A percentile compares a stretch with the other conserved stretches of the same genome.
phyloP scores from a whole-genome alignment of 2,797 vertebrate species.

The Picus viridis region DNA sequence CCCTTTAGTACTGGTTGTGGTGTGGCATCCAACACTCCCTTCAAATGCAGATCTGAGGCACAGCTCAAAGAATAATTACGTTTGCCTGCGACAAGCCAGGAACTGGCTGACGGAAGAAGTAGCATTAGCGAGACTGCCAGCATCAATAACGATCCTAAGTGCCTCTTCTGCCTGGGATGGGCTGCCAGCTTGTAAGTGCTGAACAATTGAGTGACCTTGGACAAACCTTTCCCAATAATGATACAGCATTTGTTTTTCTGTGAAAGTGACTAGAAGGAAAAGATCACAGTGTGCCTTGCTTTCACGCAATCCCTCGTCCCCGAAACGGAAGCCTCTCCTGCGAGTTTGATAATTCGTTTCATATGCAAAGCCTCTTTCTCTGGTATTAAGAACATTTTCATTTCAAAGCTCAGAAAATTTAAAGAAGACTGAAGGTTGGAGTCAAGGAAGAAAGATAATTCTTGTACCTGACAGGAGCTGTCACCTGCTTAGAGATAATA shows the following conservation, averaged over 20 bases:
- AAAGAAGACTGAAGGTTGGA: conserved; percentile 43
- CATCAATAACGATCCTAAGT: conserved; percentile 10
- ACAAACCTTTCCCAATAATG: conserved; percentile 31
- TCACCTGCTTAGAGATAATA: conserved; percentile 44
- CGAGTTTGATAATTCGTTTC: conserved; percentile 62
- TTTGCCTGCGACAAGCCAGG: neutral
- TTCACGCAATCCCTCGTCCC: conserved; percentile 46
- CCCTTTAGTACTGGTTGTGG: neutral
- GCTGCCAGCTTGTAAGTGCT: conserved; percentile 44
- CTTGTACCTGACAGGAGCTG: conserved; percentile 50
- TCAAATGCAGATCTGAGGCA: conserved; percentile 2
- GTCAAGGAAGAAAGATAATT: neutral
- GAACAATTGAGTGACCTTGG: conserved; percentile 52
- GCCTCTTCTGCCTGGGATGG: conserved; percentile 27
- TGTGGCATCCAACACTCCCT: conserved; percentile 30
- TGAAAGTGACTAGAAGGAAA: conserved; percentile 32
- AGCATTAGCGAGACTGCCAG: neutral
- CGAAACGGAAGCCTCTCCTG: conserved; percentile 48
- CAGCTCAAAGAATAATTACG: neutral
- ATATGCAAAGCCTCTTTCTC: conserved; percentile 72
- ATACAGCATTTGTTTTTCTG: conserved; percentile 21
- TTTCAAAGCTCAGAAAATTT: conserved; percentile 70
- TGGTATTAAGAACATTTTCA: conserved; percentile 68
- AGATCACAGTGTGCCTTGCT: conserved; percentile 47
- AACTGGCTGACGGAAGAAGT: conserved; percentile 12